Percentiles rank a stretch among this genome's conserved stretches.
Evolutionary conservation across 2,113 vertebrate genomes (phyloP).

Genomic region (Dasypus novemcinctus): DNA sequence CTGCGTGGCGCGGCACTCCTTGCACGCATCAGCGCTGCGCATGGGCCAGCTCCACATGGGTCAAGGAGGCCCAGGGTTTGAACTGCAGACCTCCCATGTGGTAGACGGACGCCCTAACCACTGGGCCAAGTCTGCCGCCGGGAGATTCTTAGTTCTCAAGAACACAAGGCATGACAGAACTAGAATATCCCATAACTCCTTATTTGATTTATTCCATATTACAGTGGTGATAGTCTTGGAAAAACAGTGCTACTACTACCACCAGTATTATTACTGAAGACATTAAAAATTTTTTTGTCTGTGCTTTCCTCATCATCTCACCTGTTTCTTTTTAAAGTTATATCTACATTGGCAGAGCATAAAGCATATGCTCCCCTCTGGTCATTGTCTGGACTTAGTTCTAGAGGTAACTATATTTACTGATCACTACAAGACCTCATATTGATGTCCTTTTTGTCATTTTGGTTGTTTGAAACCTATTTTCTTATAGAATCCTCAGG

Average conservation of each 20-base stretch:
- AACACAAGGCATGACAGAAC: background rate
- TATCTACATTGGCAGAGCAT: too few species aligned
- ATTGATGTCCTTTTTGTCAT: background rate
- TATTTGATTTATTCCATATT: background rate
- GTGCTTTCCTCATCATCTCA: background rate
- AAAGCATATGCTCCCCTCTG: too few species aligned
- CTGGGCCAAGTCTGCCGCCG: too few species aligned
- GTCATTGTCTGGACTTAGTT: too few species aligned
- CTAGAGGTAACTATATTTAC: too few species aligned
- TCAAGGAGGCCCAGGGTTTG: too few species aligned
- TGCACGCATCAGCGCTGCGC: too few species aligned
- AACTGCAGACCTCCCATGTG: too few species aligned
- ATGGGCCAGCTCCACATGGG: too few species aligned
- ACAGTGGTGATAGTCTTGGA: background rate
- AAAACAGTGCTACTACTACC: background rate
- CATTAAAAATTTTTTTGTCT: background rate
- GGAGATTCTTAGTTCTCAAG: background rate
- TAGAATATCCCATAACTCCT: background rate
- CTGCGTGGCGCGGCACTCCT: too few species aligned
- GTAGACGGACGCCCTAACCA: too few species aligned
- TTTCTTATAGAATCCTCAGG: background rate
- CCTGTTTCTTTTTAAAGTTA: background rate
- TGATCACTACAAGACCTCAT: too few species aligned
- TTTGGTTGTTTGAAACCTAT: background rate
- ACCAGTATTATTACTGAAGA: background rate